Percentiles rank a stretch among this genome's conserved stretches.
Conservation (phyloP, 2,888 invertebrate genomes). For the Ophion obscuratus region DNA sequence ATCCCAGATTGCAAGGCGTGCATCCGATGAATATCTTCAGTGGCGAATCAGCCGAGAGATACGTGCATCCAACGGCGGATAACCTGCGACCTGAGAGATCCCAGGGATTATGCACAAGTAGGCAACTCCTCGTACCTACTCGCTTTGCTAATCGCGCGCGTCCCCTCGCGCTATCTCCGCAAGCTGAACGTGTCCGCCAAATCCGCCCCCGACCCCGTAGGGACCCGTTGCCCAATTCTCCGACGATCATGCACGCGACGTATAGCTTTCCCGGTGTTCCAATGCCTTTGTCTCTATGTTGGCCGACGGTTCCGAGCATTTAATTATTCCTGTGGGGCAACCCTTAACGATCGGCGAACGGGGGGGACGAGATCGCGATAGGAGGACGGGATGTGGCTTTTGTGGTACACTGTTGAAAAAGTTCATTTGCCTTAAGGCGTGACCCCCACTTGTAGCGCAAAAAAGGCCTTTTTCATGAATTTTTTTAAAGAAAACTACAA, state of each 20-base stretch:
- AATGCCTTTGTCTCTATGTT: constrained; percentile 53
- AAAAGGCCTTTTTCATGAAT: too few relatives aligned
- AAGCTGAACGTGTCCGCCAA: neutral
- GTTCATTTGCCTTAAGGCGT: neutral
- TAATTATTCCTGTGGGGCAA: constrained; percentile 75
- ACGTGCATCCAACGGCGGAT: neutral
- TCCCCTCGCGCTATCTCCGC: constrained; percentile 28
- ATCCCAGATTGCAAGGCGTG: neutral
- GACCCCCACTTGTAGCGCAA: too few relatives aligned
- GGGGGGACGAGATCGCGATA: constrained; percentile 50
- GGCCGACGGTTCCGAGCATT: constrained; percentile 62
- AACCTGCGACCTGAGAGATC: neutral
- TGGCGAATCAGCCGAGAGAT: neutral
- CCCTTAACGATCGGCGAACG: constrained; percentile 67
- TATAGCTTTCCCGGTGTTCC: neutral
- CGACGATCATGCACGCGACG: constrained; percentile 16
- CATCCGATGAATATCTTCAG: neutral
- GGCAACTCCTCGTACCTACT: neutral
- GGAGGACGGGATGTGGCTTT: constrained; percentile 28
- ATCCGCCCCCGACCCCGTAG: neutral
- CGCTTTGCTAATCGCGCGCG: constrained; percentile 46
- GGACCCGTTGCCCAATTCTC: constrained; percentile 27
- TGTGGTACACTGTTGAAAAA: neutral
- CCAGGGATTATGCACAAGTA: neutral
- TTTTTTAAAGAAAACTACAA: too few relatives aligned